phyloP scores from a whole-genome alignment of 2,113 vertebrate species.

The Hypocryptadius cinnamomeus region DNA sequence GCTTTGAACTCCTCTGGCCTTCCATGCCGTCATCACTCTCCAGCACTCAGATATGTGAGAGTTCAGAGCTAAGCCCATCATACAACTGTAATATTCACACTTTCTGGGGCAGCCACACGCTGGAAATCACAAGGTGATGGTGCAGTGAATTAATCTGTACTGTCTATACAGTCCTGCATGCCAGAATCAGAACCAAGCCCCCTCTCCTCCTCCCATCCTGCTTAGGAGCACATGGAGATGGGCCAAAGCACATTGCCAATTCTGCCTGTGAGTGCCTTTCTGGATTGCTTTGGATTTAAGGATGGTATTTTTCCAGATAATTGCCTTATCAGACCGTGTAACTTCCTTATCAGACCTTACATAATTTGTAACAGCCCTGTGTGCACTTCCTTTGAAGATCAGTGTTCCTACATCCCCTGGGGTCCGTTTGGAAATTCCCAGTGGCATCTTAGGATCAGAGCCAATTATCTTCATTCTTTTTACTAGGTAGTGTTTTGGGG shows the following conservation, averaged over 20 bases:
- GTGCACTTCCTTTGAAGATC: not conserved
- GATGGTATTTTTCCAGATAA: not conserved
- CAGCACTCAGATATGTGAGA: not conserved
- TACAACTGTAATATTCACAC: not conserved
- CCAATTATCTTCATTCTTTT: not conserved
- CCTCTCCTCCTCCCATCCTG: not conserved
- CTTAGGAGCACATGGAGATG: not conserved
- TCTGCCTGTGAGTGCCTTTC: not conserved
- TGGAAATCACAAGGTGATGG: not conserved
- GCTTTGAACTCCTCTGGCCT: not conserved
- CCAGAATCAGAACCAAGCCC: not conserved
- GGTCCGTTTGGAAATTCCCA: not conserved
- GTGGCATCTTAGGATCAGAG: not conserved
- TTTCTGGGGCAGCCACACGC: not conserved
- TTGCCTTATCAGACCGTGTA: not conserved
- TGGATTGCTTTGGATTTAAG: not conserved
- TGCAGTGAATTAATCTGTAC: not conserved
- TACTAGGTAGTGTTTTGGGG: not conserved
- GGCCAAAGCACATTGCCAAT: not conserved
- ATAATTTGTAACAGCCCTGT: not conserved
- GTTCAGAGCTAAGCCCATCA: not conserved
- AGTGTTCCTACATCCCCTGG: not conserved
- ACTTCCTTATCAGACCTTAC: not conserved
- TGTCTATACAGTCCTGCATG: not conserved
- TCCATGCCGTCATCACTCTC: fast-evolving